Evolutionary conservation across 2,113 vertebrate genomes (phyloP).

Genomic region (Vimba vimba): DNA sequence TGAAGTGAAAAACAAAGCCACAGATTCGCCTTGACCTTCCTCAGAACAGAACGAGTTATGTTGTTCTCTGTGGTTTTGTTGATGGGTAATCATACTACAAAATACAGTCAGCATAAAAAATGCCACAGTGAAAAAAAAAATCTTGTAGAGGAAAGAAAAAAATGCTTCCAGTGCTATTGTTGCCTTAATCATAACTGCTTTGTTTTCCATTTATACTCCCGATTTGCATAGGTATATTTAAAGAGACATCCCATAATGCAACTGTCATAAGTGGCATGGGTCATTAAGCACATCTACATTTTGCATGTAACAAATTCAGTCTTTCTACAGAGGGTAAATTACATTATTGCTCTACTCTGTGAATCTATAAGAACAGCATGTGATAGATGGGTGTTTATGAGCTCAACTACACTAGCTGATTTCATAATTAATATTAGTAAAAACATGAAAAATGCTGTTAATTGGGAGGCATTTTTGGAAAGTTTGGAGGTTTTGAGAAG

Average conservation of each 20-base stretch:
- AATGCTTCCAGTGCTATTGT: conserved; percentile 6
- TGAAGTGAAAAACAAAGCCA: conserved; percentile 22
- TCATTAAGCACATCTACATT: conserved; percentile 36
- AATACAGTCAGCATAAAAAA: conserved; percentile 49
- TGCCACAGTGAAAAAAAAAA: conserved; percentile 1
- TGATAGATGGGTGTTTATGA: conserved; percentile 38
- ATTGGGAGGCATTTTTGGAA: background rate
- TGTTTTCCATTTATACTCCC: conserved; percentile 27
- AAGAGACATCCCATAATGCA: conserved; percentile 30
- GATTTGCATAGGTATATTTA: conserved; percentile 32
- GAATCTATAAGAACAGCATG: background rate
- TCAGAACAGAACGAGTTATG: conserved; percentile 1
- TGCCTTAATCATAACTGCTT: background rate
- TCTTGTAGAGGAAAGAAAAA: background rate
- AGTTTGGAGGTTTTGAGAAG: background rate
- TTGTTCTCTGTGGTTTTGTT: conserved; percentile 29
- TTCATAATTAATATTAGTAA: background rate
- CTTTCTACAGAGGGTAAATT: conserved; percentile 24
- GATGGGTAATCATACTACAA: conserved; percentile 40
- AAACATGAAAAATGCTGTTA: background rate
- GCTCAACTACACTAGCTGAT: background rate
- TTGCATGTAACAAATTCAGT: conserved; percentile 17
- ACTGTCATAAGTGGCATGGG: conserved; percentile 11
- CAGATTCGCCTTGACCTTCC: conserved; percentile 33
- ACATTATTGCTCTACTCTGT: conserved; percentile 18